Conservation (phyloP, 2,797 vertebrate species). For the Galaxias olidus region DNA sequence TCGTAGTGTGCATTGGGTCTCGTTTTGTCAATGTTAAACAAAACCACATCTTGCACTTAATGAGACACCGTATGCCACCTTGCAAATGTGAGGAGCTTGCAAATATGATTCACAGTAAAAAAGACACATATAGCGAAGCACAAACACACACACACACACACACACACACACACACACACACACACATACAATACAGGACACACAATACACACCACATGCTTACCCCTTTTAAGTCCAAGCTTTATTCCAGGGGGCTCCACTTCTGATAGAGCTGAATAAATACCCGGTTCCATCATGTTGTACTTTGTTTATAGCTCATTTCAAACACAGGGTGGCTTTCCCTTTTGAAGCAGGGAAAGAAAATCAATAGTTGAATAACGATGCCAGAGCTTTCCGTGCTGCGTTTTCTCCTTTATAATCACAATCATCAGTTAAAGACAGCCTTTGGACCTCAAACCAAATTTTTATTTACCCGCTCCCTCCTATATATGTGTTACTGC, state of each 20-base stretch:
- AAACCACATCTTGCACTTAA: too few relatives aligned
- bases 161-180: neutral
- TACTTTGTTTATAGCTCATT: conserved; percentile 68
- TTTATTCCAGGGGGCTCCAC: conserved; percentile 35
- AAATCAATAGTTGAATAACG: conserved; percentile 76
- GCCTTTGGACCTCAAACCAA: conserved; percentile 41
- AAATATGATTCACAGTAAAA: neutral
- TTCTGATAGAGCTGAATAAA: conserved; percentile 40
- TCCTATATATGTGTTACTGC: conserved; percentile 46
- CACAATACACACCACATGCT: conserved; percentile 1
- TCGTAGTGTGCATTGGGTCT: too few relatives aligned
- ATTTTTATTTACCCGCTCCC: conserved; percentile 52
- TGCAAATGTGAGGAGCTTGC: too few relatives aligned
- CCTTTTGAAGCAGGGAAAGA: conserved; percentile 43
- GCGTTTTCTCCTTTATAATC: conserved; percentile 50
- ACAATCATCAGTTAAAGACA: conserved; percentile 61
- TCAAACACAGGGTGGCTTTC: conserved; percentile 54
- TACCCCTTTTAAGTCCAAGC: conserved; percentile 20
- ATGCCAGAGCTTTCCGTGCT: conserved; percentile 50
- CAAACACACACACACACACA: conserved; percentile 1
- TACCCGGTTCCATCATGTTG: conserved; percentile 47
- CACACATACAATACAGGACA: conserved; percentile 8
- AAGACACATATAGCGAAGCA: neutral
- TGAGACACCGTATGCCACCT: too few relatives aligned
- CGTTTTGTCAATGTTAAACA: too few relatives aligned